Evolutionary conservation across 2,797 vertebrate species (phyloP), one percentile per base, ranked within the genome.

Genomic region (Muraenolepis orangiensis): DNA sequence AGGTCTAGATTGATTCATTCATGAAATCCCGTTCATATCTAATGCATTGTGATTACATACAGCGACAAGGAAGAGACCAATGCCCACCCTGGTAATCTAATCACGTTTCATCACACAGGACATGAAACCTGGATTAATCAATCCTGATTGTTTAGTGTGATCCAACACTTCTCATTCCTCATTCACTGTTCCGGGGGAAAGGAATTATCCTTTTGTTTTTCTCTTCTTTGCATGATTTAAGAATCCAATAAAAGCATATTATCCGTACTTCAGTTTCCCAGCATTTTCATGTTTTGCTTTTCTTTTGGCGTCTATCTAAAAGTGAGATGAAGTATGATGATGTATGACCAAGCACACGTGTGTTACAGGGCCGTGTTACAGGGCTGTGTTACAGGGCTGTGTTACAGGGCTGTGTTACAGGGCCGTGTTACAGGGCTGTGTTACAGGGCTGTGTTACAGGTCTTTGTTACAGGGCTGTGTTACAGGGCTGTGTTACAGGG

Each of bases 21-120:
- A 74, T 68, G 66, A 12, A 79, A 74, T 72, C 26, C 74, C 40
- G 57, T 85, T 72, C 38, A 74, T 82, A 76, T 81, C 75, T 80
- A 66, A 18, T 73, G 70, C 57, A 76, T 78, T 77, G 69, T 71
- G 31, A 76, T 78, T 74, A 78, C 72, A 69, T 26, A 76, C 70
- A 77, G 64, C 42, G 30, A 76, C 46, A 80, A 77, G 66, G 57
- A 68, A 75, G 76, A 78, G 66, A 78, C 57, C 12, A 18, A 1
- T 20, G 72, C 79, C 74, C 70, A 81, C 76, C 69, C 18, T 20
- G 11, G 18, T 18, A 51, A 51, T 51, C 46, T 51, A n/a, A 51
- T 51, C 46, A 51, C 46, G 46, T 51, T n/a, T 51, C 20, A 51
- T 51, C 46, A 51, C 46, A 2, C 8, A n/a, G 4, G 18, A 20